phyloP scores from a whole-genome alignment of 2,113 vertebrate genomes.

The Octodon degus region DNA sequence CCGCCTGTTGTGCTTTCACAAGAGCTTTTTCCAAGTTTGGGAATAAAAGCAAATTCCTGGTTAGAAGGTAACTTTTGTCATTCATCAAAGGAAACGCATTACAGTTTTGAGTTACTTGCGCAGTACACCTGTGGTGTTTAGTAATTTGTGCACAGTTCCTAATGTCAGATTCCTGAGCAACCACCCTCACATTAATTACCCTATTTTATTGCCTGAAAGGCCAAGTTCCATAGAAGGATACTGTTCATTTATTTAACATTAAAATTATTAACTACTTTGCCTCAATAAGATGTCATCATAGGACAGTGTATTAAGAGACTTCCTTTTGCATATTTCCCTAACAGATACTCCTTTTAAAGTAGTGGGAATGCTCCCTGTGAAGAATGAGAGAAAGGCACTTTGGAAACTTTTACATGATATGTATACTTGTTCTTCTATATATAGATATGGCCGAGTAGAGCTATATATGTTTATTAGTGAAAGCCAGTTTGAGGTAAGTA shows the following conservation, averaged over 20 bases:
- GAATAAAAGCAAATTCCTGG: slow-evolving; percentile 91
- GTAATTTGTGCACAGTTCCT: not conserved
- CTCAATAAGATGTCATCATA: slow-evolving; percentile 23
- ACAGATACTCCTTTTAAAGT: slow-evolving; percentile 93
- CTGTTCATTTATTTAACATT: not conserved
- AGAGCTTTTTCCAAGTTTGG: slow-evolving; percentile 90
- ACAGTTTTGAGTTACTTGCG: not conserved
- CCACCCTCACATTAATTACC: not conserved
- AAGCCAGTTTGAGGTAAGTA: slow-evolving; percentile 91
- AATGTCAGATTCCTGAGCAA: not conserved
- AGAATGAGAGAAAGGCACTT: slow-evolving; percentile 87
- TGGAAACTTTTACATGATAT: slow-evolving; percentile 91
- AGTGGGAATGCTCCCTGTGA: slow-evolving; percentile 90
- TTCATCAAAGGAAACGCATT: slow-evolving; percentile 7
- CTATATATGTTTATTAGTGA: slow-evolving; percentile 94
- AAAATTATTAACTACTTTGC: slow-evolving; percentile 36
- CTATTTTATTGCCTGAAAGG: not conserved
- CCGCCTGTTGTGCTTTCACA: slow-evolving; percentile 88
- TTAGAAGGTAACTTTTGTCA: slow-evolving; percentile 83
- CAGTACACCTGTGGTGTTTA: not conserved
- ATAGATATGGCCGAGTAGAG: slow-evolving; percentile 93
- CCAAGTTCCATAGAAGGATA: not conserved
- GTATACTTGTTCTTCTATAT: slow-evolving; percentile 92
- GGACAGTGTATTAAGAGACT: slow-evolving; percentile 37
- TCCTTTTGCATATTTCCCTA: slow-evolving; percentile 67